Conservation (phyloP, 2,888 invertebrate genomes). For the Dimorphilus gyrociliatus region DNA sequence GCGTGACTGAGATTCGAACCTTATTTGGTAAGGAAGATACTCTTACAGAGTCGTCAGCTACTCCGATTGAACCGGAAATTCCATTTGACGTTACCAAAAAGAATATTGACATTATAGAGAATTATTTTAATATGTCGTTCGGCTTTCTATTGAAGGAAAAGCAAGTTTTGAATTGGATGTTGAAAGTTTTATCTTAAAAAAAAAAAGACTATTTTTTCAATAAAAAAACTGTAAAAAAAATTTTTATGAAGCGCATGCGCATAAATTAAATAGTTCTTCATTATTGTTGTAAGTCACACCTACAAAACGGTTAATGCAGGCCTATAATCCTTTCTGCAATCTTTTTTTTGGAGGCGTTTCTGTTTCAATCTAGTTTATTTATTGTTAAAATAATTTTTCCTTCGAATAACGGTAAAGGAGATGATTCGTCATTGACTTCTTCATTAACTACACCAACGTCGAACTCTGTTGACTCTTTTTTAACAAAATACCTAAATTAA, state of each 20-base stretch:
- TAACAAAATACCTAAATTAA: conserved; percentile 70
- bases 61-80: conserved; percentile 13
- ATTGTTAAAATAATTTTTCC: conserved; percentile 92
- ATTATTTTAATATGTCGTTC: conserved; percentile 28
- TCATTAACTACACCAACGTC: conserved; percentile 65
- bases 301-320: too few species aligned
- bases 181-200: conserved; percentile 13
- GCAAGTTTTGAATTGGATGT: conserved; percentile 19
- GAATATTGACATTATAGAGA: conserved; percentile 24
- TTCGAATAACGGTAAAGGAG: conserved; percentile 77
- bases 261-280: too few species aligned
- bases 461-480: conserved; percentile 75
- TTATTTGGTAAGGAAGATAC: too few species aligned
- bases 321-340: too few species aligned
- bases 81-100: conserved; percentile 25
- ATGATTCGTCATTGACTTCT: conserved; percentile 73
- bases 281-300: too few species aligned
- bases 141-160: conserved; percentile 21
- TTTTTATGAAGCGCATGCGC: too few species aligned
- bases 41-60: conserved; percentile 1
- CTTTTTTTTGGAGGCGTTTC: too few species aligned
- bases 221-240: too few species aligned
- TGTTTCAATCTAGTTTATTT: too few species aligned
- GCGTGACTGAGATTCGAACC: too few species aligned
- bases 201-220: not conserved